Percentiles rank a stretch among this genome's conserved stretches.
Conservation (phyloP, 1,140 invertebrate species). For the Scaptomyza montana region DNA sequence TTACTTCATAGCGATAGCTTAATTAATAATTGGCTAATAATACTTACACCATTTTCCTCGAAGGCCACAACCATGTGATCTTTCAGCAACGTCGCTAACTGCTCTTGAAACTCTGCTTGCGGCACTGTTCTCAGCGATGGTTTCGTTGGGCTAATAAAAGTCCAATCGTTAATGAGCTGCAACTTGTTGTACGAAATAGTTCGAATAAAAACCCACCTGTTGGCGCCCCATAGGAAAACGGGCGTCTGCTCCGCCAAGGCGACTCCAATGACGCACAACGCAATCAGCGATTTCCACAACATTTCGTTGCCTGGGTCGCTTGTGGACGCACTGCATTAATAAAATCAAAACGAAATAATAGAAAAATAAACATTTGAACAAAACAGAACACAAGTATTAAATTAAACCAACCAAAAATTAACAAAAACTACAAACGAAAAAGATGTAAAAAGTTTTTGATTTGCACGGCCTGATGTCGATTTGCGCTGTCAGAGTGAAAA, state of each 20-base stretch:
- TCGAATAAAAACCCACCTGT: slow-evolving; percentile 62
- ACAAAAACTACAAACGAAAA: slow-evolving; percentile 77
- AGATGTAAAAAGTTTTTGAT: slow-evolving; percentile 54
- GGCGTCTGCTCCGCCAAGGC: slow-evolving; percentile 75
- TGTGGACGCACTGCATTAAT: slow-evolving; percentile 43
- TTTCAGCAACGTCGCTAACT: slow-evolving; percentile 55
- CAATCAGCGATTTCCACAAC: slow-evolving; percentile 80
- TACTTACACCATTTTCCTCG: slow-evolving; percentile 79
- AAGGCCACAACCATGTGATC: slow-evolving; percentile 80
- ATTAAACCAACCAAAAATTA: slow-evolving; percentile 74
- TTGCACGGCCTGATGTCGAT: slow-evolving; percentile 51
- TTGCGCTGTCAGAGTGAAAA: slow-evolving; percentile 54
- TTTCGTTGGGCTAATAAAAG: slow-evolving; percentile 45
- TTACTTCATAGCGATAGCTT: background rate
- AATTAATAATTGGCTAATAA: background rate
- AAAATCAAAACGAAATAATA: slow-evolving; percentile 35
- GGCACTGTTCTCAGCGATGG: slow-evolving; percentile 66
- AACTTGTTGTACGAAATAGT: slow-evolving; percentile 10
- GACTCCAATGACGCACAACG: slow-evolving; percentile 77
- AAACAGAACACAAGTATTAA: slow-evolving; percentile 38
- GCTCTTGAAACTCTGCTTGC: slow-evolving; percentile 61
- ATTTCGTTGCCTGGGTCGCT: slow-evolving; percentile 53
- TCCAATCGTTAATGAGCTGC: slow-evolving; percentile 1
- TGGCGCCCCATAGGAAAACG: slow-evolving; percentile 79
- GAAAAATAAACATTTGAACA: slow-evolving; percentile 43